Evolutionary conservation across 2,888 invertebrate genomes (phyloP), one percentile per base, ranked within the genome.

Genomic region (Creontiades dilutus): DNA sequence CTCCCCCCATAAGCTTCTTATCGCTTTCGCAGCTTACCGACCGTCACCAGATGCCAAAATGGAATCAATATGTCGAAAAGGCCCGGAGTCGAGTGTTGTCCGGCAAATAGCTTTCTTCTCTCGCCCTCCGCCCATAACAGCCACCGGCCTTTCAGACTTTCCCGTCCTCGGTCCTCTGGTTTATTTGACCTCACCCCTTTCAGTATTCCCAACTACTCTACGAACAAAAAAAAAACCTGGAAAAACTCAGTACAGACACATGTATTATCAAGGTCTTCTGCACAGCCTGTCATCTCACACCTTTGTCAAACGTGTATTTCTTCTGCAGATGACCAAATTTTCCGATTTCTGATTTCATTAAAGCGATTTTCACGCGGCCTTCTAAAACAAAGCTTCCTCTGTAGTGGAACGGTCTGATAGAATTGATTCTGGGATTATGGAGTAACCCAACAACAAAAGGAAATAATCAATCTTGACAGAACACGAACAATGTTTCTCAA

Each of bases 1-100:
- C 48, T 48, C 52, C 0, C 52, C 23, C 52, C 11, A 9, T 82
- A 52, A 48, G 82, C 82, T 27, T 52, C 52, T 52, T 47, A 48
- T 52, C 82, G 52, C 27, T 82, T 82, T 52, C 82, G 82, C 82
- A 82, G 47, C 52, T 82, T 82, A 48, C 82, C 80, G 80, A 52
- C 82, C 52, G 82, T 82, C 82, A 82, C 82, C 48, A 46, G 80
- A 80, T 80, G 80, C 82, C 52, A 23, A 9, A 19, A 52, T n/a
- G 82, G 52, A 82, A 82, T 52, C 47, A 52, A 82, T 52, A 52
- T 82, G 82, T 82, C 82, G 52, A 27, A 68, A 23, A 23, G 68
- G 23, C 23, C 52, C 19, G 23, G 82, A 23, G 23, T 13, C 14
- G 68, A 68, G 68, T 68, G 82, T 82, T 82, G 82, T 82, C 82